Evolutionary conservation across 2,797 vertebrate genomes (phyloP).

Genomic region (Sardinella longiceps): DNA sequence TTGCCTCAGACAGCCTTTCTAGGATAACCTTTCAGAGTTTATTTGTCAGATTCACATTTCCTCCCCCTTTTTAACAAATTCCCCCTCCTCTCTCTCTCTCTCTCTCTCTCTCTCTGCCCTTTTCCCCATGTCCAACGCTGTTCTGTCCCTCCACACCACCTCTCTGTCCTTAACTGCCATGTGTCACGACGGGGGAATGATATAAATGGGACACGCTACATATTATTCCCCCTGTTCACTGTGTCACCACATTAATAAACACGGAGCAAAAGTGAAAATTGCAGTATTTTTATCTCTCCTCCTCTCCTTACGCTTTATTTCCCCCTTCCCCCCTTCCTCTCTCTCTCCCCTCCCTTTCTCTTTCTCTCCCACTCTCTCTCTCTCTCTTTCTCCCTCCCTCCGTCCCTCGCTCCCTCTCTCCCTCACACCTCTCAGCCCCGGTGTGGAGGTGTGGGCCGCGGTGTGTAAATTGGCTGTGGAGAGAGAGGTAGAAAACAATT

Average conservation of each 20-base stretch:
- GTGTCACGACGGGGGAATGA: slow-evolving; percentile 69
- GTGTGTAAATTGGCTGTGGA: slow-evolving; percentile 78
- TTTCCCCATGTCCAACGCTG: slow-evolving; percentile 55
- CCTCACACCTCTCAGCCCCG: slow-evolving; percentile 50
- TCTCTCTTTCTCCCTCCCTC: slow-evolving; percentile 29
- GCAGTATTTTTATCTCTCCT: slow-evolving; percentile 63
- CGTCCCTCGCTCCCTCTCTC: slow-evolving; percentile 56
- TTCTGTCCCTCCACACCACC: background rate
- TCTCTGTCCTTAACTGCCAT: slow-evolving; percentile 55
- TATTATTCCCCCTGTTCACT: slow-evolving; percentile 70
- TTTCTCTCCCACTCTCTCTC: slow-evolving; percentile 44
- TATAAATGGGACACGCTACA: slow-evolving; percentile 67
- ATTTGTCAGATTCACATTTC: slow-evolving; percentile 23
- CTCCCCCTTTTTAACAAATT: slow-evolving; percentile 17
- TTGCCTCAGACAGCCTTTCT: slow-evolving; percentile 19
- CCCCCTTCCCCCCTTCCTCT: slow-evolving; percentile 40
- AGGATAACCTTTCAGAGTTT: slow-evolving; percentile 14
- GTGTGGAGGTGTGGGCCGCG: slow-evolving; percentile 29
- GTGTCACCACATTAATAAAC: slow-evolving; percentile 72
- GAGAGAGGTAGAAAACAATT: slow-evolving; percentile 83
- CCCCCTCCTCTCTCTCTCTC: slow-evolving; percentile 57
- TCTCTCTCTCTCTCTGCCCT: slow-evolving; percentile 43
- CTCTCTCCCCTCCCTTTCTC: background rate
- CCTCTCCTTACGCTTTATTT: slow-evolving; percentile 44
- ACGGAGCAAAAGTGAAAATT: slow-evolving; percentile 78